Evolutionary conservation across 2,797 vertebrate genomes (phyloP), one percentile per base, ranked within the genome.

Genomic region (Podarcis lilfordi): DNA sequence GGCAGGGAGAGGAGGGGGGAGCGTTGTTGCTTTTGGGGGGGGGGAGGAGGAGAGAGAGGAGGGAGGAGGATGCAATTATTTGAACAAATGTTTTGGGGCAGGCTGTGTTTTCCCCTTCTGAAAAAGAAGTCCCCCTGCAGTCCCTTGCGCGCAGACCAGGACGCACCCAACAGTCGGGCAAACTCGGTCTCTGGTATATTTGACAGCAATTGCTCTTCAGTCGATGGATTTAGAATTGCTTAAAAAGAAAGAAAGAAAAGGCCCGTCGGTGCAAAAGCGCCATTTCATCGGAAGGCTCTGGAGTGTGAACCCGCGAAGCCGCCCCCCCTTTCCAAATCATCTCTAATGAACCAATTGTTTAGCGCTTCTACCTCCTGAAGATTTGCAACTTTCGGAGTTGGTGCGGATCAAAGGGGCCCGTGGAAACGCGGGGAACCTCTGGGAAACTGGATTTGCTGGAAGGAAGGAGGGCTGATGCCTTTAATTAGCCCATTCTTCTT

Each of bases 401-500:
- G 8, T 90, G 94, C 91, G 92, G 94, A 97, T 97, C 96, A 96
- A 96, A 95, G 96, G 50, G 96, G 91, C 94, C 92, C 87, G 35
- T 1, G 83, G 85, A 91, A 90, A 96, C 83, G 91, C 50, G 81
- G 87, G 91, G 90, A 88, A 91, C 92, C 95, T 94, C 95, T 94
- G 92, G 92, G 93, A 95, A 96, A 95, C 93, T 95, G 94, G 95
- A 95, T 96, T 95, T 94, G 93, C 95, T 97, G 95, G 95, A 97
- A 96, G 95, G 94, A 96, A 96, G 95, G 76, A 93, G 95, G 96
- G 95, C 95, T 96, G 95, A 93, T 96, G 93, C 94, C 90, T 97
- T 97, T 97, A 96, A 97, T 97, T 95, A 96, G 94, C 86, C 94
- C 92, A 95, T 96, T 96, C 96, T 95, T 95, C 94, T 96, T 96